phyloP scores from a whole-genome alignment of 2,797 vertebrate genomes.

The Ctenochaetus hawaiiensis region DNA sequence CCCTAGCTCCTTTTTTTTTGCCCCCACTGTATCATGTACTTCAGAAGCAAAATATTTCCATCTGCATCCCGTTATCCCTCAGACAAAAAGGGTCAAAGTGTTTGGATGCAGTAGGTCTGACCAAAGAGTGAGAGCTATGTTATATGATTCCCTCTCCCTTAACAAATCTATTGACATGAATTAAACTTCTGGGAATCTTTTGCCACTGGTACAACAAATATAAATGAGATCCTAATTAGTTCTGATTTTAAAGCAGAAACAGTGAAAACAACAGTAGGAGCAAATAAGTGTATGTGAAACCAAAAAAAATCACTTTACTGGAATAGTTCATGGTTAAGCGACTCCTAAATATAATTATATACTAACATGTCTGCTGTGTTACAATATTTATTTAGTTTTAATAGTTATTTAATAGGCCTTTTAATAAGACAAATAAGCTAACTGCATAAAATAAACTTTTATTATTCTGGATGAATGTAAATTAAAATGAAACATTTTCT shows the following conservation, averaged over 20 bases:
- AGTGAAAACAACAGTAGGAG: background rate
- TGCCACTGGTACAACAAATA: background rate
- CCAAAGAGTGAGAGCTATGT: background rate
- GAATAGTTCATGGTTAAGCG: too few species aligned
- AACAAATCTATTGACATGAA: background rate
- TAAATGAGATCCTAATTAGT: background rate
- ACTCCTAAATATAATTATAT: too few species aligned
- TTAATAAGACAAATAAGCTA: too few species aligned
- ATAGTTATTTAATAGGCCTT: too few species aligned
- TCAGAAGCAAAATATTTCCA: constrained; percentile 38
- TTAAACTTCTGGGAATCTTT: constrained; percentile 23
- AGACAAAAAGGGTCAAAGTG: background rate
- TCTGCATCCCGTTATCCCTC: background rate
- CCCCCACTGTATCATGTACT: background rate
- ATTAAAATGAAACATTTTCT: too few species aligned
- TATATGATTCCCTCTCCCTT: background rate
- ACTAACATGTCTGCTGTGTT: too few species aligned
- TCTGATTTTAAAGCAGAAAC: background rate
- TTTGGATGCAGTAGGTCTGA: background rate
- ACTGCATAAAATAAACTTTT: too few species aligned
- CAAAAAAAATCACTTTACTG: too few species aligned
- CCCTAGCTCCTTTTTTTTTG: background rate
- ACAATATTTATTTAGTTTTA: too few species aligned
- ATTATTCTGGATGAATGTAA: too few species aligned
- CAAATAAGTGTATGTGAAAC: too few species aligned